Evolutionary conservation across 2,797 vertebrate genomes (phyloP).

Genomic region (Yasuhikotakia modesta): DNA sequence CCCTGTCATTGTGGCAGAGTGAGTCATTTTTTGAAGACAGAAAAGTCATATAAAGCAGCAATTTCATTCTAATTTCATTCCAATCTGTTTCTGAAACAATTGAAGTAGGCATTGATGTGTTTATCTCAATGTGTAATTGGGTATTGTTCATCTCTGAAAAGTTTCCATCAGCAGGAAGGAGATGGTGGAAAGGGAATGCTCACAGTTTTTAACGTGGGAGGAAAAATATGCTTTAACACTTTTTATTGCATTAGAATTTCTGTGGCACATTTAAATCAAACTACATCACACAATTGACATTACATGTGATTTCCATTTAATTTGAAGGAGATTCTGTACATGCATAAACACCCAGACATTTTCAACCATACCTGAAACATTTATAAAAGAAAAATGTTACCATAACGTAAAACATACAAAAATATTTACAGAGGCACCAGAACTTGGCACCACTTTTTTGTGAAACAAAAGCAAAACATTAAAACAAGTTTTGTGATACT

Average conservation of each 20-base stretch:
- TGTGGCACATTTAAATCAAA: slow-evolving; percentile 35
- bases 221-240: slow-evolving; percentile 32
- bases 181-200: slow-evolving; percentile 43
- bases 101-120: slow-evolving; percentile 70
- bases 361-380: background rate
- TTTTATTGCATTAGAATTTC: slow-evolving; percentile 44
- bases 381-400: background rate
- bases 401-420: background rate
- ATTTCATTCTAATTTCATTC: slow-evolving; percentile 74
- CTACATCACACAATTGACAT: slow-evolving; percentile 35
- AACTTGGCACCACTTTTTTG: background rate
- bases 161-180: slow-evolving; percentile 58
- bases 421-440: background rate
- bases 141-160: slow-evolving; percentile 63
- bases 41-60: slow-evolving; percentile 73
- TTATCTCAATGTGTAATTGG: slow-evolving; percentile 71
- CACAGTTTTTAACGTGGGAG: slow-evolving; percentile 23
- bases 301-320: slow-evolving; percentile 27
- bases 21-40: slow-evolving; percentile 76
- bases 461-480: too few relatives aligned
- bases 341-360: background rate
- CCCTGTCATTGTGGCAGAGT: slow-evolving; percentile 75
- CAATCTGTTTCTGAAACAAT: slow-evolving; percentile 76
- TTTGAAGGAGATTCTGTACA: slow-evolving; percentile 2
- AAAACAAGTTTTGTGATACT: too few relatives aligned